These are phyloP conservation scores for Eulacestoma nigropectus DNA, from an alignment of 2,113 vertebrate genomes.

Conservation along the genomic window DNA sequence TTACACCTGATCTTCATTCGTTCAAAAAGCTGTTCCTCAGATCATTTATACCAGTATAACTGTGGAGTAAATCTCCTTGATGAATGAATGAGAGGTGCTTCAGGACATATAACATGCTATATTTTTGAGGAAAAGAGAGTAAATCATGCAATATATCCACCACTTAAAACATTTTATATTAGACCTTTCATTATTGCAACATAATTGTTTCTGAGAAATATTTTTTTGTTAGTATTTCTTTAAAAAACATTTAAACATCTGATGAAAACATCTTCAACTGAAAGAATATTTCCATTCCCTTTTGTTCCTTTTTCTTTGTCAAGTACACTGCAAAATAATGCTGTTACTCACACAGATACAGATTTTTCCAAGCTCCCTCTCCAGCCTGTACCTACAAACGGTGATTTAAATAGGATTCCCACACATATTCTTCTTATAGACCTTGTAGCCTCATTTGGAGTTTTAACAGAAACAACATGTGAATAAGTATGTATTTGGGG, in stretches of 20 bases:
- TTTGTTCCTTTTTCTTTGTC: neutral
- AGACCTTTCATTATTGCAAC: neutral
- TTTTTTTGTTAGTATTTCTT: neutral
- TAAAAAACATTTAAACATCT: neutral
- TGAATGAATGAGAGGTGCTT: neutral
- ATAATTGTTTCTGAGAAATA: neutral
- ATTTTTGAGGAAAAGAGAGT: neutral
- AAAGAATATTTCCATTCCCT: neutral
- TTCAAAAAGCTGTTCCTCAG: neutral
- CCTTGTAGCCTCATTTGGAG: neutral
- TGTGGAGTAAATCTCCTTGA: neutral
- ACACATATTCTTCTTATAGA: neutral
- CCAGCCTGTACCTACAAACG: neutral
- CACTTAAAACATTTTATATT: neutral
- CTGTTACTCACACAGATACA: neutral
- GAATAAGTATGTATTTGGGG: neutral
- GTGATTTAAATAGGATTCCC: neutral
- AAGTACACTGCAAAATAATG: neutral
- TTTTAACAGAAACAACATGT: neutral
- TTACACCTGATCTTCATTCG: neutral
- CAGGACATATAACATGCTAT: neutral
- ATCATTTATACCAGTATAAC: neutral
- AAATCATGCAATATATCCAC: neutral
- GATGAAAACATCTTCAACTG: neutral
- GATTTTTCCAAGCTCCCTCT: neutral